Conservation (phyloP, 2,888 invertebrate species). For the Drosophila suboccidentalis region DNA sequence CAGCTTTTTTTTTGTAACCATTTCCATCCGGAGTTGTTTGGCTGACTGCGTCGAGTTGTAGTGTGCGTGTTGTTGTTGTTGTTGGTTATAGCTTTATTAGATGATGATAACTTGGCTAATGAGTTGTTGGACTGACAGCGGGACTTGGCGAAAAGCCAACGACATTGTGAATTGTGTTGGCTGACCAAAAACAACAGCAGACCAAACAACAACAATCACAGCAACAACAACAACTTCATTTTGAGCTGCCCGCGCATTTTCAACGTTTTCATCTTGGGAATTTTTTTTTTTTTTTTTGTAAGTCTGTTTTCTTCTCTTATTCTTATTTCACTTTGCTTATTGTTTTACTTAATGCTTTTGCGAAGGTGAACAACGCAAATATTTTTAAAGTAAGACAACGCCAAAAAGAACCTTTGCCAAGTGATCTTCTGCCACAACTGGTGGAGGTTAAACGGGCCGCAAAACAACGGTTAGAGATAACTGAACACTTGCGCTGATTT, state of each 20-base stretch:
- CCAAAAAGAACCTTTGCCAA: constrained; percentile 41
- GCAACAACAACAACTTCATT: constrained; percentile 38
- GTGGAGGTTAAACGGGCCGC: constrained; percentile 47
- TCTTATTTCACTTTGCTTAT: constrained; percentile 2
- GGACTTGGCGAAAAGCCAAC: constrained; percentile 61
- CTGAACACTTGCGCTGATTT: constrained; percentile 59
- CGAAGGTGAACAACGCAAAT: constrained; percentile 66
- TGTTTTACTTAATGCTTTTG: constrained; percentile 38
- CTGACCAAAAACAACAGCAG: constrained; percentile 59
- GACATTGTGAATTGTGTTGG: constrained; percentile 62
- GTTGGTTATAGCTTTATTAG: constrained; percentile 66
- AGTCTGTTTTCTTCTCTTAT: constrained; percentile 22
- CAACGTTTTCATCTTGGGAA: constrained; percentile 64
- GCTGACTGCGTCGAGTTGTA: constrained; percentile 16
- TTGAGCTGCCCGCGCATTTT: constrained; percentile 74
- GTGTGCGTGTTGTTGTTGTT: constrained; percentile 50
- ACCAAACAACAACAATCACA: constrained; percentile 35
- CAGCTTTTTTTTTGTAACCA: constrained; percentile 36
- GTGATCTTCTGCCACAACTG: constrained; percentile 29
- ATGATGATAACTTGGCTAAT: constrained; percentile 79
- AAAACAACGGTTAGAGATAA: constrained; percentile 56
- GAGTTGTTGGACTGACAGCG: constrained; percentile 64
- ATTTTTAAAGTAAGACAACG: constrained; percentile 24
- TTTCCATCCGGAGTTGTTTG: constrained; percentile 38
- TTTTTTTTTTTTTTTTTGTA: constrained; percentile 21